Conservation (phyloP, 2,113 vertebrate genomes). For the Arvicanthis niloticus region DNA sequence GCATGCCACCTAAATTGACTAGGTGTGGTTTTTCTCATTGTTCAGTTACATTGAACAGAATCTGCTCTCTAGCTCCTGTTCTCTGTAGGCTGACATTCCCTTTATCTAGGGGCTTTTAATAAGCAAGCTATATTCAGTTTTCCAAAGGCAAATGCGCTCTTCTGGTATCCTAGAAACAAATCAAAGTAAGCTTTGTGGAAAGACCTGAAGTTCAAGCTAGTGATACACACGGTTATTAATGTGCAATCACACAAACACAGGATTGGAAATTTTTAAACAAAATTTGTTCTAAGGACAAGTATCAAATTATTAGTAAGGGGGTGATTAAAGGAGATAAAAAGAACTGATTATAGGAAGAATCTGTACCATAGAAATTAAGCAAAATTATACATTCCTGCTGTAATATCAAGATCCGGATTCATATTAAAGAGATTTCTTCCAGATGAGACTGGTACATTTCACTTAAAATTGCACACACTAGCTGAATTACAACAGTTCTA, state of each 20-base stretch:
- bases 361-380: constrained; percentile 24
- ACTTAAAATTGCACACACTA: constrained; percentile 57
- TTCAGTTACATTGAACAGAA: constrained; percentile 74
- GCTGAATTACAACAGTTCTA: constrained; percentile 33
- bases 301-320: not conserved
- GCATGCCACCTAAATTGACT: constrained; percentile 53
- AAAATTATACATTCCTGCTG: constrained; percentile 33
- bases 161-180: constrained; percentile 72
- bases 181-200: constrained; percentile 61
- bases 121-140: constrained; percentile 78
- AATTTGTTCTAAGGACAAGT: constrained; percentile 36
- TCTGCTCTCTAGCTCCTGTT: constrained; percentile 75
- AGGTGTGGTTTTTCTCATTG: constrained; percentile 72
- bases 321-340: constrained; percentile 22
- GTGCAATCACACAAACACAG: constrained; percentile 38
- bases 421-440: constrained; percentile 50
- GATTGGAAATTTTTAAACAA: constrained; percentile 56
- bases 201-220: constrained; percentile 63
- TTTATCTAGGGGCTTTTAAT: constrained; percentile 84
- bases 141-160: constrained; percentile 66
- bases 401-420: constrained; percentile 7
- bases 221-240: constrained; percentile 59
- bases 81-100: constrained; percentile 81
- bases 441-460: constrained; percentile 45
- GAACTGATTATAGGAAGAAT: not conserved